phyloP scores from a whole-genome alignment of 2,113 vertebrate genomes.

The Arvicanthis niloticus region DNA sequence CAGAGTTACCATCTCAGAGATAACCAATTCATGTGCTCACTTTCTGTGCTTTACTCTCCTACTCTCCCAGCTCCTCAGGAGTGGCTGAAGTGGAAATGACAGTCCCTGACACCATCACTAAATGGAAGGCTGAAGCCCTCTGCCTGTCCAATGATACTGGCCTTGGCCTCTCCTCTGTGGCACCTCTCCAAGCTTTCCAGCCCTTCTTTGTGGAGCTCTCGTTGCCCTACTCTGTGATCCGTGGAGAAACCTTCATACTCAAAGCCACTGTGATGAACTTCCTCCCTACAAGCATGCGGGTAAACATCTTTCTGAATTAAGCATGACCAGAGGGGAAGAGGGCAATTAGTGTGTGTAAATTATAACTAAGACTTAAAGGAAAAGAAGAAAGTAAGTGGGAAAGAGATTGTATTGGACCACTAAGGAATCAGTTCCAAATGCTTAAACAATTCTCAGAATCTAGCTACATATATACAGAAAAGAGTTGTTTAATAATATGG shows the following conservation, averaged over 20 bases:
- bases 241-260: slow-evolving; percentile 92
- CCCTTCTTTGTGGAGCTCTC: slow-evolving; percentile 94
- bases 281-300: slow-evolving; percentile 90
- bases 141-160: slow-evolving; percentile 89
- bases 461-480: not conserved
- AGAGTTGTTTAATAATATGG: not conserved
- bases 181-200: slow-evolving; percentile 89
- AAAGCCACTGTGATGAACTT: slow-evolving; percentile 93
- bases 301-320: slow-evolving; percentile 71
- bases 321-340: not conserved
- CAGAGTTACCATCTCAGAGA: not conserved
- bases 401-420: too few relatives aligned
- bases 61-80: slow-evolving; percentile 87
- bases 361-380: not conserved
- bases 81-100: slow-evolving; percentile 84
- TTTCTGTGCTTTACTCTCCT: not conserved
- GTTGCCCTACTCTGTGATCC: slow-evolving; percentile 93
- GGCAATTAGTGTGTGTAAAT: not conserved
- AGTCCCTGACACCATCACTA: slow-evolving; percentile 93
- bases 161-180: slow-evolving; percentile 90
- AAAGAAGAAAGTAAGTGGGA: not conserved
- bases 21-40: too few relatives aligned
- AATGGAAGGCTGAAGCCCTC: slow-evolving; percentile 92
- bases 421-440: not conserved
- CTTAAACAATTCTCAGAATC: not conserved